Base-by-base conservation (phyloP, 2,797 vertebrate species). In the Poecilia gillii region DNA sequence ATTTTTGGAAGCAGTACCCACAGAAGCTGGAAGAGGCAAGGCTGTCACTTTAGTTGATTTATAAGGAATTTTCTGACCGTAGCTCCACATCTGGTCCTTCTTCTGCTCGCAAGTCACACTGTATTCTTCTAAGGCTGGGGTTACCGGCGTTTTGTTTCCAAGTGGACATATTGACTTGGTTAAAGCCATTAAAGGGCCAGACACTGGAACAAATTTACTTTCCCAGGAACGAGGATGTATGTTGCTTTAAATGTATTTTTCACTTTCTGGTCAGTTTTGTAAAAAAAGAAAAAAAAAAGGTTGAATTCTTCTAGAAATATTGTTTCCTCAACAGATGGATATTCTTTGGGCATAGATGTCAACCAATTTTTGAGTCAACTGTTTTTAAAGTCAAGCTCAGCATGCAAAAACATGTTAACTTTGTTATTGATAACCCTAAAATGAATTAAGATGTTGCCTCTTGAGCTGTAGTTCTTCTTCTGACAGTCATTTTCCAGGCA, bases 121-220 rank as follows among this genome's bases (percentile, higher is more conserved):
- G 68, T 71, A 46, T 28, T 71, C 41, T 16, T 71, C 41, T 28
- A 46, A 71, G 43, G n/a, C 43, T 46, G n/a, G 13, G 6, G 43
- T 71, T 16, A n/a, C 41, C 25, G 8, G 43, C 13, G 14, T 46
- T 45, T 31, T 46, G 25, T 46, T 46, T 45, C 68, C 43, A 46
- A 71, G 45, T 71, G 14, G 68, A 46, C 68, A 71, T 71, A 71
- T 28, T 71, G 68, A 71, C n/a, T 71, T 71, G n/a, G 41, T 71
- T 70, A 71, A 46, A 45, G n/a, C 12, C 41, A 46, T 71, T 28
- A 71, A 71, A 71, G 68, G 43, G 68, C 41, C 66, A 70, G 66
- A 70, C 66, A 43, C 23, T n/a, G 66, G 66, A 70, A 13, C 39
- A 70, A 43, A 70, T n/a, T 43, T 70, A 43, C 39, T 43, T 43